Base-by-base conservation (phyloP, 2,797 vertebrate genomes). In the Percopsis omiscomaycus region DNA sequence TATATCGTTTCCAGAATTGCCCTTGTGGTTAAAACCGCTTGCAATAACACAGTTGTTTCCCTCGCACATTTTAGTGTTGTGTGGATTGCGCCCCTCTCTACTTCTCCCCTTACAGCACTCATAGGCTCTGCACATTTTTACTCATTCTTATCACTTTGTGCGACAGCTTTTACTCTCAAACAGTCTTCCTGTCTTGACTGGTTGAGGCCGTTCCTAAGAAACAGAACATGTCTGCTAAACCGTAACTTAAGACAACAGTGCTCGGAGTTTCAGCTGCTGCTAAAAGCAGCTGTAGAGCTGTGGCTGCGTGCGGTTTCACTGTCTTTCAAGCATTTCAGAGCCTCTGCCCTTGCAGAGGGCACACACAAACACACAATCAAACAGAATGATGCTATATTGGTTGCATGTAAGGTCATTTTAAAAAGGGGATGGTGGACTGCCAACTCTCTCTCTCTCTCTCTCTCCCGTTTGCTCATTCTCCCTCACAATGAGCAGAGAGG, bases 321-420 rank as follows among this genome's bases (percentile, higher is more conserved):
- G 57, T 74, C 78, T 56, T 68, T 57, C 6, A n/a, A 66, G 68
- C 59, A 68, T 84, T 80, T 83, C 72, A 74, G 67, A 84, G 82
- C 86, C 66, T 78, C 81, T 78, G 60, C 68, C 77, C 74, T 57
- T 75, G 75, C 74, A 76, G 78, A 53, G 16, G 37, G 16, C 11
- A 42, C 9, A 37, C n/a, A 27, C 37, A 89, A 84, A 80, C 76
- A 67, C 55, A 13, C 49, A 84, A 84, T 85, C 78, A 87, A 81
- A 74, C 84, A 72, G 91, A 93, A 92, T 92, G 84, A 91, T 91
- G 81, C 81, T 76, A 79, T 66, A 85, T 90, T 92, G 90, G 90
- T 90, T 91, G 89, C 87, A 89, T 89, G 88, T 92, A 92, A 93
- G 92, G 92, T 93, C 90, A 93, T 82, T 80, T 88, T 70, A 89